A percentile compares a stretch with the other conserved stretches of the same genome.
These are phyloP conservation scores for Spodoptera litura DNA, from an alignment of 1,140 invertebrate genomes.

Conservation along the genomic window DNA sequence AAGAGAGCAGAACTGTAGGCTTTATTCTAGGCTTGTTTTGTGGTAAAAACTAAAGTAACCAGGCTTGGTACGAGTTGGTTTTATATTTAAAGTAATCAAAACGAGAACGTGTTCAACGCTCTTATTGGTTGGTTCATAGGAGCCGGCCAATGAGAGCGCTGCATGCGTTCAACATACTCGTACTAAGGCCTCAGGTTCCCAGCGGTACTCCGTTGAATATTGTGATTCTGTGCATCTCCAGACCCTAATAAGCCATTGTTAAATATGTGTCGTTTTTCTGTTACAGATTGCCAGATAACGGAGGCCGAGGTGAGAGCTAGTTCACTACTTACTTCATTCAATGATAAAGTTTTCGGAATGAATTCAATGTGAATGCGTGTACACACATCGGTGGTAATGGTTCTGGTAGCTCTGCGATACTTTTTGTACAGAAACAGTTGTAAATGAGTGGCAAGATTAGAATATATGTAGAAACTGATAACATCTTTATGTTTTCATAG, in stretches of 20 bases:
- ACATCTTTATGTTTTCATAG: too few relatives aligned
- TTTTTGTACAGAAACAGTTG: conserved; percentile 9
- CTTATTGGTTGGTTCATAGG: too few relatives aligned
- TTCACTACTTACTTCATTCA: conserved; percentile 4
- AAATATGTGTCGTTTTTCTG: conserved; percentile 64
- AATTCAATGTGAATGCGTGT: conserved; percentile 30
- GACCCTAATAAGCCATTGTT: conserved; percentile 66
- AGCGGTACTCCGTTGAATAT: background rate
- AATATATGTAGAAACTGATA: too few relatives aligned
- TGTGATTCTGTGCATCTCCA: too few relatives aligned
- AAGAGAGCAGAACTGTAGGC: too few relatives aligned
- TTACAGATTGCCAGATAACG: conserved; percentile 72
- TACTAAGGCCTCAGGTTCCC: conserved; percentile 2
- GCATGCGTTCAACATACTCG: too few relatives aligned
- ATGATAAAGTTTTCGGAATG: conserved; percentile 13
- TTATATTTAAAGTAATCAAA: too few relatives aligned
- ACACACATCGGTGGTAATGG: conserved; percentile 17
- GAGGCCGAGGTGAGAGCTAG: conserved; percentile 58
- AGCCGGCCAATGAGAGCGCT: too few relatives aligned
- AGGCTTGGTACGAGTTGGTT: background rate
- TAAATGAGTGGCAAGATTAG: background rate
- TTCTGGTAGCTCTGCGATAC: background rate
- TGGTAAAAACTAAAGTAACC: too few relatives aligned
- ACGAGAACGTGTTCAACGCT: too few relatives aligned
- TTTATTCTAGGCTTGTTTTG: too few relatives aligned